Evolutionary conservation across 2,797 vertebrate species (phyloP).

Genomic region (Cottoperca gobio): DNA sequence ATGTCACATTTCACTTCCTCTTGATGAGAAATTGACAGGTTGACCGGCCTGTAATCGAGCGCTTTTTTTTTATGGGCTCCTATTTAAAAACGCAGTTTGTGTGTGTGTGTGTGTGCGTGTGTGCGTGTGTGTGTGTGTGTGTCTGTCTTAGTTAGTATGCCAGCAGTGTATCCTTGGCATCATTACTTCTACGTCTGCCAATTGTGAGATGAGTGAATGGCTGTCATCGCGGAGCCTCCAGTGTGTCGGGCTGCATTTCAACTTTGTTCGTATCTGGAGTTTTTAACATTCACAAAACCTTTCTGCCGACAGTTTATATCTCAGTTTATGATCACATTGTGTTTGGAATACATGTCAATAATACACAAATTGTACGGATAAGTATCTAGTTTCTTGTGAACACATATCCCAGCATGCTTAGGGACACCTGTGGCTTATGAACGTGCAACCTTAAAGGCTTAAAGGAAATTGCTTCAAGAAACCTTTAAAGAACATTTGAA

Average conservation of each 20-base stretch:
- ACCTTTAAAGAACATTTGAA: neutral
- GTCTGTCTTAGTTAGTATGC: neutral
- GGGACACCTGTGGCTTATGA: neutral
- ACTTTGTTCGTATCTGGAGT: neutral
- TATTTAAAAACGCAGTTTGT: neutral
- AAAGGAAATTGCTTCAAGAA: neutral
- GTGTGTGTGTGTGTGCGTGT: conserved; percentile 6
- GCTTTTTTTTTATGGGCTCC: neutral
- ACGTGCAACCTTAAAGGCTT: neutral
- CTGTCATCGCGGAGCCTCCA: conserved; percentile 10
- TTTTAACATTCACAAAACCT: conserved; percentile 1
- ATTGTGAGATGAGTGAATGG: conserved; percentile 24
- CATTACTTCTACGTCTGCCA: conserved; percentile 11
- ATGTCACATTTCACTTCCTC: neutral
- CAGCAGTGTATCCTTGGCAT: conserved; percentile 16
- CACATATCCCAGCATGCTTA: neutral
- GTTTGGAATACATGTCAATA: neutral
- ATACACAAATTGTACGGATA: neutral
- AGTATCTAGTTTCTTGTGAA: neutral
- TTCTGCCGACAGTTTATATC: neutral
- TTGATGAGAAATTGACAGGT: conserved; percentile 3
- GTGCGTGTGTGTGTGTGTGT: neutral
- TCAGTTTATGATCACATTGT: neutral
- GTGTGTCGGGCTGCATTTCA: conserved; percentile 8
- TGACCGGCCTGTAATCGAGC: neutral